Evolutionary conservation across 1,140 invertebrate species (phyloP), one percentile per base, ranked within the genome.

Genomic region (Calephelis virginiensis): DNA sequence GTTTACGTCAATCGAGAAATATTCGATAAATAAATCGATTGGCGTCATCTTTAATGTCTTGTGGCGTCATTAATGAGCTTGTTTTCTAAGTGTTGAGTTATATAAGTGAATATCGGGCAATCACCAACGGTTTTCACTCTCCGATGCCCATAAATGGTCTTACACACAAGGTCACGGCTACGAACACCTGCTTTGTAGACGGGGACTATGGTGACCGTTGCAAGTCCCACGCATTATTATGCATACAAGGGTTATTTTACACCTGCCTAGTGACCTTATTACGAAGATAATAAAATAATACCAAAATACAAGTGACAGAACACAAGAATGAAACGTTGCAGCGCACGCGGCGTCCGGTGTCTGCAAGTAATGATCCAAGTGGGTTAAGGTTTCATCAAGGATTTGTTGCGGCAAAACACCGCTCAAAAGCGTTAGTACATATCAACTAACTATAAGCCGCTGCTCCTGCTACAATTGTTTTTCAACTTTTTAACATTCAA

Each of bases 381-480:
- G 82, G 89, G 89, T 91, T 91, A 91, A 91, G 89, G 89, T 91
- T 87, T 72, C 83, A 91, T 77, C 86, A 91, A 91, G 86, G 89
- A 89, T 91, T 91, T 91, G 78, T 91, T 91, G 89, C 89, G 86
- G 89, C 85, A 91, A 89, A 86, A 84, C 86, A 78, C 86, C 86
- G 88, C 85, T 90, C 86, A 86, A 87, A 89, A 85, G 76, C 76
- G 77, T 74, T 85, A 66, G 85, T 89, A 88, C 83, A 84, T 85
- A 81, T 89, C 81, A 87, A 83, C 84, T 86, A 88, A 87, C 81
- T 86, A 78, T 85, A 83, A 56, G 53, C 53, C 81, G 81, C 74
- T 72, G 78, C 80, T 88, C 88, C 85, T 85, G 83, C 81, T 87
- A 85, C 85, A 85, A 86, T 88, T 85, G 80, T 78, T 76, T 76